These are phyloP conservation scores for Mycalesis mineus DNA, from an alignment of 2,888 invertebrate genomes.

Conservation along the genomic window DNA sequence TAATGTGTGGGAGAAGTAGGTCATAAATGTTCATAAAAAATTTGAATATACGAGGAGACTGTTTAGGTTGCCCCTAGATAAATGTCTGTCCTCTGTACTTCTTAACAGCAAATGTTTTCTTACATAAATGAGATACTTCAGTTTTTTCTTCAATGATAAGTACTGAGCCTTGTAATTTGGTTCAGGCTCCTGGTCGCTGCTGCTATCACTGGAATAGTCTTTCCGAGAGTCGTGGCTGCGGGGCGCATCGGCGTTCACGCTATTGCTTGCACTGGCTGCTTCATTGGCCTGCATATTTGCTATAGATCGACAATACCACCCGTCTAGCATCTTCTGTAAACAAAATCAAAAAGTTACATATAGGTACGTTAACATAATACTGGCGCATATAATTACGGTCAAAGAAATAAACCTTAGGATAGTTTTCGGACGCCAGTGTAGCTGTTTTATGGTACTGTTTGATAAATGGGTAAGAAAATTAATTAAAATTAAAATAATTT, in stretches of 20 bases:
- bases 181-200: constrained; percentile 76
- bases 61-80: no score
- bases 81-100: no score
- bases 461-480: no score
- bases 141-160: constrained; percentile 89
- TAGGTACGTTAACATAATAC: no score
- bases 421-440: constrained; percentile 67
- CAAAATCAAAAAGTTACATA: background rate
- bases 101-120: no score
- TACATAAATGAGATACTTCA: constrained; percentile 94
- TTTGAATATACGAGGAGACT: no score
- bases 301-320: constrained; percentile 90
- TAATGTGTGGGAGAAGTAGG: no score
- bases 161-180: constrained; percentile 92
- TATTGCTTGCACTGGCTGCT: constrained; percentile 65
- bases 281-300: constrained; percentile 83
- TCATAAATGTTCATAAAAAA: no score
- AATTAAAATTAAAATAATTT: no score
- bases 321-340: constrained; percentile 84
- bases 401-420: constrained; percentile 57
- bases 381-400: no score
- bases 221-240: constrained; percentile 56
- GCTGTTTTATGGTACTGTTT: constrained; percentile 2
- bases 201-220: constrained; percentile 75
- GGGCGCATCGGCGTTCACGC: constrained; percentile 52